Conservation (phyloP, 2,888 invertebrate species). For the Acrocyrtus sp. region DNA sequence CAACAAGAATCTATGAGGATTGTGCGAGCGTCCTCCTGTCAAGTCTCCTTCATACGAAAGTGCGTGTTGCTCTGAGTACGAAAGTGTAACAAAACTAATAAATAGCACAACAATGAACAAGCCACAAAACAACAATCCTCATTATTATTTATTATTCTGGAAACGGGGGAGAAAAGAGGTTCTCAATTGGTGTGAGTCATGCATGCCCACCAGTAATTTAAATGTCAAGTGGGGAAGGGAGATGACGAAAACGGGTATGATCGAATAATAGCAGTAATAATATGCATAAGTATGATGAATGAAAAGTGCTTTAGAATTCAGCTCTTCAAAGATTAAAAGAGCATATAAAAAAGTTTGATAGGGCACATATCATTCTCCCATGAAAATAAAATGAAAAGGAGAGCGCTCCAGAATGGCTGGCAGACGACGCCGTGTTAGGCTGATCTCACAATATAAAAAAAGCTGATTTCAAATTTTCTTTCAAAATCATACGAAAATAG, state of each 20-base stretch:
- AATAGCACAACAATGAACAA: constrained; percentile 7
- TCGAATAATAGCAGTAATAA: too few relatives aligned
- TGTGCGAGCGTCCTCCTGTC: not conserved
- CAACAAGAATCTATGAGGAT: too few relatives aligned
- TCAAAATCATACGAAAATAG: too few relatives aligned
- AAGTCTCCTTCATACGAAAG: not conserved
- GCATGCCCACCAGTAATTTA: constrained; percentile 29
- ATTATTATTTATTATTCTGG: not conserved
- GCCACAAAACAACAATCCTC: not conserved
- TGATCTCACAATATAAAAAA: too few relatives aligned
- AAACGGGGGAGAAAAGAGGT: not conserved
- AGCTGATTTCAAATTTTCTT: too few relatives aligned
- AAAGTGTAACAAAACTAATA: constrained; percentile 35
- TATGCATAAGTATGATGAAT: constrained; percentile 19
- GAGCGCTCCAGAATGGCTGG: too few relatives aligned
- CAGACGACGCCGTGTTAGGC: too few relatives aligned
- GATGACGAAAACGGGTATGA: too few relatives aligned
- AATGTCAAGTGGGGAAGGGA: constrained; percentile 46
- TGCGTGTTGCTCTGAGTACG: constrained; percentile 5
- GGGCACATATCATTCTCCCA: not conserved
- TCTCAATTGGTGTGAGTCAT: not conserved
- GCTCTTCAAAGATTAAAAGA: too few relatives aligned
- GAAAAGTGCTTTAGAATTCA: constrained; percentile 25
- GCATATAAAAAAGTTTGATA: not conserved
- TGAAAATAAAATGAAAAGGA: not conserved